Percentiles rank a stretch among this genome's conserved stretches.
phyloP scores from a whole-genome alignment of 2,797 vertebrate species.

The Coregonus sp. region DNA sequence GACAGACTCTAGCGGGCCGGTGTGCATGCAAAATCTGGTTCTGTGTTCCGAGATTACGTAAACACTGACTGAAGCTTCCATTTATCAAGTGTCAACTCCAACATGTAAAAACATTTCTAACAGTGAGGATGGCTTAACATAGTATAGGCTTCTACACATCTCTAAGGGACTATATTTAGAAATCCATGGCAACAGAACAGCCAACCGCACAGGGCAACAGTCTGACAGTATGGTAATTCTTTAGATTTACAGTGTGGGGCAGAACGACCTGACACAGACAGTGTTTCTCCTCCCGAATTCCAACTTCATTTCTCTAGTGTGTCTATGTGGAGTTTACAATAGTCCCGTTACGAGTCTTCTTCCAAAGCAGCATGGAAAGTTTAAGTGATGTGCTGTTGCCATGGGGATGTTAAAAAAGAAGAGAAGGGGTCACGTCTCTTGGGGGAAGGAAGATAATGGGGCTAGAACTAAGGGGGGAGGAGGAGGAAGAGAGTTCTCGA shows the following conservation, averaged over 20 bases:
- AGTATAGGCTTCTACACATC: no score
- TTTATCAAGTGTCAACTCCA: no score
- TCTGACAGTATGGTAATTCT: background rate
- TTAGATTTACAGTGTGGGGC: background rate
- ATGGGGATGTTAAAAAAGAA: conserved; percentile 22
- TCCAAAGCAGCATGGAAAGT: background rate
- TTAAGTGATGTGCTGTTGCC: conserved; percentile 35
- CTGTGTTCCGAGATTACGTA: no score
- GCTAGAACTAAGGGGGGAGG: no score
- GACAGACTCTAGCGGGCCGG: no score
- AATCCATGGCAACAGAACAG: background rate
- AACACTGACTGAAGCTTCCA: no score
- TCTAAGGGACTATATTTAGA: no score
- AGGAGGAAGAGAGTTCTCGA: background rate
- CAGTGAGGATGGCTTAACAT: no score
- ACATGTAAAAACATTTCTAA: no score
- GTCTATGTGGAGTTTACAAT: background rate
- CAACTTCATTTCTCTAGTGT: background rate
- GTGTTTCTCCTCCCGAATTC: background rate
- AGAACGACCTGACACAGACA: background rate
- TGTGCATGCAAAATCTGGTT: no score
- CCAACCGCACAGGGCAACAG: background rate
- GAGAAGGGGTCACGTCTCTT: conserved; percentile 10
- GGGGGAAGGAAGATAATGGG: conserved; percentile 8
- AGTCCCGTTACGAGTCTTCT: background rate